Evolutionary conservation across 2,113 vertebrate genomes (phyloP).

Genomic region (Montifringilla adamsi): DNA sequence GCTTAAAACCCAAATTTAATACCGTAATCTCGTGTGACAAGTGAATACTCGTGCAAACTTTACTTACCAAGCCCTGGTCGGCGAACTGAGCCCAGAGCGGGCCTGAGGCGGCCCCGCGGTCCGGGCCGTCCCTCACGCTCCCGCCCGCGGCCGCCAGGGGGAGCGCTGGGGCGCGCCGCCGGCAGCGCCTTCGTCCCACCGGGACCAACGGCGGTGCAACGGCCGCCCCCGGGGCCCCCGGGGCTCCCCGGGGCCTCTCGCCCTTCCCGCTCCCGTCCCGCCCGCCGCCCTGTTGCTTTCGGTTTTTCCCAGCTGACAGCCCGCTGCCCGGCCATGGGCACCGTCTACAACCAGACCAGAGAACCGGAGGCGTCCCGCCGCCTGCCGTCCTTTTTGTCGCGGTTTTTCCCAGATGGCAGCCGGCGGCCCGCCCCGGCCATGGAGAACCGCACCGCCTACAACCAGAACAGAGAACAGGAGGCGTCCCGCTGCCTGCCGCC

Average conservation of each 20-base stretch:
- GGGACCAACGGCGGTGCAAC: accelerated
- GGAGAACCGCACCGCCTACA: neutral
- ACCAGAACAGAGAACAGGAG: too few species aligned
- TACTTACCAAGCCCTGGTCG: accelerated
- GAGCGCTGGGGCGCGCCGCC: neutral
- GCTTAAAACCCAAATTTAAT: neutral
- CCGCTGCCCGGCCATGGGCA: slow-evolving; percentile 31
- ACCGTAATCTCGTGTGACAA: neutral
- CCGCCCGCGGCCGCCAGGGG: neutral
- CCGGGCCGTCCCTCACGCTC: neutral
- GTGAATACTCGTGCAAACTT: neutral
- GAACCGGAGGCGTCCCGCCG: too few species aligned
- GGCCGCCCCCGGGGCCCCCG: neutral
- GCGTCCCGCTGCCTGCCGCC: too few species aligned
- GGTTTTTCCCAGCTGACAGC: accelerated
- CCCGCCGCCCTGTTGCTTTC: neutral
- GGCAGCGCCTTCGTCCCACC: neutral
- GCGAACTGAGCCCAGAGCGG: accelerated
- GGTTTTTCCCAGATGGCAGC: too few species aligned
- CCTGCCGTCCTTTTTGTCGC: neutral
- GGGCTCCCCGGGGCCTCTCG: neutral
- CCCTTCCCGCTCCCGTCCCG: too few species aligned
- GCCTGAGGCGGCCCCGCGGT: accelerated
- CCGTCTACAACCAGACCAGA: neutral
- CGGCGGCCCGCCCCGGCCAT: neutral